Percentiles rank a stretch among this genome's conserved stretches.
These are phyloP conservation scores for Timandra comae DNA, from an alignment of 2,888 invertebrate genomes.

Conservation along the genomic window DNA sequence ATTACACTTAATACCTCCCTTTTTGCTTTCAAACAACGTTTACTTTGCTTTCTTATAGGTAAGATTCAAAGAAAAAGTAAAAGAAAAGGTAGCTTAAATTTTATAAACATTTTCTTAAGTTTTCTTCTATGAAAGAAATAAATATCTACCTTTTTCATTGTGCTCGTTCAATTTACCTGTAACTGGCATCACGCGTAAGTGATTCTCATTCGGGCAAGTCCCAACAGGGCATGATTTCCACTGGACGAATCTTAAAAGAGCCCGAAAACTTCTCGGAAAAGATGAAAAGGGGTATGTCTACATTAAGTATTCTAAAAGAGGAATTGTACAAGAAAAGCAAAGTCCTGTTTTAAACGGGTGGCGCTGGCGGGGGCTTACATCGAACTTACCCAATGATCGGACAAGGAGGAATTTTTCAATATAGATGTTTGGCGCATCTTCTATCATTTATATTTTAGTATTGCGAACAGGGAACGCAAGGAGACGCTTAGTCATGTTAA, in stretches of 20 bases:
- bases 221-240: conserved; percentile 51
- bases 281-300: conserved; percentile 66
- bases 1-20: neutral
- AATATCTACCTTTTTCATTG: conserved; percentile 20
- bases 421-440: conserved; percentile 63
- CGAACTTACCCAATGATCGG: conserved; percentile 63
- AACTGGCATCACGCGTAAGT: conserved; percentile 30
- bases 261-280: conserved; percentile 56
- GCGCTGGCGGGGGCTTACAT: conserved; percentile 48
- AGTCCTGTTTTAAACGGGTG: conserved; percentile 64
- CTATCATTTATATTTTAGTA: conserved; percentile 58
- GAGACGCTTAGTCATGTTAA: too few species aligned
- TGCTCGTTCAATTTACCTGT: conserved; percentile 34
- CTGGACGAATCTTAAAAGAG: conserved; percentile 55
- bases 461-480: conserved; percentile 25
- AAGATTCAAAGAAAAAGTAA: conserved; percentile 2
- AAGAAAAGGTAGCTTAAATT: conserved; percentile 7
- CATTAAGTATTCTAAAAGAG: conserved; percentile 69
- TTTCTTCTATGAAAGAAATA: conserved; percentile 15
- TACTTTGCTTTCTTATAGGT: too few species aligned
- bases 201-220: conserved; percentile 33
- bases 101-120: conserved; percentile 18
- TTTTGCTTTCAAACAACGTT: neutral
- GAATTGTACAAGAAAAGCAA: conserved; percentile 71
- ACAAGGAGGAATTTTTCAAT: conserved; percentile 65